Evolutionary conservation across 2,888 invertebrate genomes (phyloP).

Genomic region (Reticulitermes lucifugus): DNA sequence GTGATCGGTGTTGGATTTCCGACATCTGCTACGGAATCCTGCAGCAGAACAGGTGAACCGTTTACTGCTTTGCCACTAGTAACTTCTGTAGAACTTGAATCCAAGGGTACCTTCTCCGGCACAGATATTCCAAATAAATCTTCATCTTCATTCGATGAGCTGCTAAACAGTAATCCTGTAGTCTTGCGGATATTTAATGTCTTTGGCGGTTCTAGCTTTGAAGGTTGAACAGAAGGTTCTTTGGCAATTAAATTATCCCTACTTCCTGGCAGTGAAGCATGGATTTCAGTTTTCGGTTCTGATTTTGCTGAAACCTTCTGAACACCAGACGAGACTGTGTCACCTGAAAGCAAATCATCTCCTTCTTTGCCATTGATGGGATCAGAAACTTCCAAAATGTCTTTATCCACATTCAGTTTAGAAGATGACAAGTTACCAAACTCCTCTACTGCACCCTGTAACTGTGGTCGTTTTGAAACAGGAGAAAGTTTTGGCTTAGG

Average conservation of each 20-base stretch:
- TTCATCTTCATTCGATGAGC: conserved; percentile 36
- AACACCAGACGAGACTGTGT: not conserved
- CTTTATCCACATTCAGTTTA: not conserved
- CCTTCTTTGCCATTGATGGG: not conserved
- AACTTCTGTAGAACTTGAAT: conserved; percentile 13
- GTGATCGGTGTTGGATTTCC: conserved; percentile 17
- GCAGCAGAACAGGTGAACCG: not conserved
- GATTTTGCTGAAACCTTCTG: not conserved
- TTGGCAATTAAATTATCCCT: not conserved
- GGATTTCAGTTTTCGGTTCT: not conserved
- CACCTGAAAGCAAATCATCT: not conserved
- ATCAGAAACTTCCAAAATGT: not conserved
- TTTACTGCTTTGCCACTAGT: not conserved
- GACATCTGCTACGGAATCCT: conserved; percentile 13
- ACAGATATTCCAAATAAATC: conserved; percentile 46
- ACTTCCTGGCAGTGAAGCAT: not conserved
- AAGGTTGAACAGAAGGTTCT: not conserved
- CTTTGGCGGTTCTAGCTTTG: conserved; percentile 52
- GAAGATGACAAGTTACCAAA: not conserved
- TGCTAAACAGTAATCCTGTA: conserved; percentile 37
- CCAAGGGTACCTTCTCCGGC: conserved; percentile 47
- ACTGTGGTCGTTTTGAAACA: not conserved
- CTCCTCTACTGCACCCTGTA: not conserved
- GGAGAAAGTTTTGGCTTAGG: conserved; percentile 32
- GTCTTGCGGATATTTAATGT: conserved; percentile 52